A percentile compares a stretch with the other conserved stretches of the same genome.
These are phyloP conservation scores for Aphelenchoides avenae DNA, from an alignment of 1,140 invertebrate genomes.

Conservation along the genomic window DNA sequence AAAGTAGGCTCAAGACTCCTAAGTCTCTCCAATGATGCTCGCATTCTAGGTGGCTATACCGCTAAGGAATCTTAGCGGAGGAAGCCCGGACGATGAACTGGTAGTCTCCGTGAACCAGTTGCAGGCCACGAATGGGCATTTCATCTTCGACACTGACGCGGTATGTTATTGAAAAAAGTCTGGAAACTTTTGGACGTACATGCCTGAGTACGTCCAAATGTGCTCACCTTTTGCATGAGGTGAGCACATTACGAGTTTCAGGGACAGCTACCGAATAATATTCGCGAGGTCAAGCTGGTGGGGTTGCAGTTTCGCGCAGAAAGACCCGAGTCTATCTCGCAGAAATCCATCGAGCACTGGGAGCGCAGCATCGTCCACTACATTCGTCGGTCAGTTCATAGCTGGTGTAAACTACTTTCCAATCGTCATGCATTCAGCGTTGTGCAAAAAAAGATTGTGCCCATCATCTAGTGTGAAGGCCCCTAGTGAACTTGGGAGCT, in stretches of 20 bases:
- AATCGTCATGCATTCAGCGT: neutral
- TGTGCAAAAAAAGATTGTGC: constrained; percentile 7
- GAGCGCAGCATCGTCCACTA: constrained; percentile 44
- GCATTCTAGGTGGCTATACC: constrained; percentile 12
- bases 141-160: constrained; percentile 37
- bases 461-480: no score
- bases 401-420: constrained; percentile 7
- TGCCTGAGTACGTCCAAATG: neutral
- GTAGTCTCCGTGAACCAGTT: constrained; percentile 41
- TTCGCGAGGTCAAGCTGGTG: constrained; percentile 49
- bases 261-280: constrained; percentile 53
- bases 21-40: no score
- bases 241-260: constrained; percentile 1
- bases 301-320: constrained; percentile 57
- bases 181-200: neutral
- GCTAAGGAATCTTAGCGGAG: neutral
- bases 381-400: constrained; percentile 43
- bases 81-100: constrained; percentile 10
- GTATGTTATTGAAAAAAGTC: constrained; percentile 21
- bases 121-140: constrained; percentile 39
- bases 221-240: neutral
- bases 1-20: constrained; percentile 41
- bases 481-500: no score
- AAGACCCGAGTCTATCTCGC: constrained; percentile 22
- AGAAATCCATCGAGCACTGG: constrained; percentile 39